Conservation (phyloP, 1,140 invertebrate species). For the Anastrepha obliqua region DNA sequence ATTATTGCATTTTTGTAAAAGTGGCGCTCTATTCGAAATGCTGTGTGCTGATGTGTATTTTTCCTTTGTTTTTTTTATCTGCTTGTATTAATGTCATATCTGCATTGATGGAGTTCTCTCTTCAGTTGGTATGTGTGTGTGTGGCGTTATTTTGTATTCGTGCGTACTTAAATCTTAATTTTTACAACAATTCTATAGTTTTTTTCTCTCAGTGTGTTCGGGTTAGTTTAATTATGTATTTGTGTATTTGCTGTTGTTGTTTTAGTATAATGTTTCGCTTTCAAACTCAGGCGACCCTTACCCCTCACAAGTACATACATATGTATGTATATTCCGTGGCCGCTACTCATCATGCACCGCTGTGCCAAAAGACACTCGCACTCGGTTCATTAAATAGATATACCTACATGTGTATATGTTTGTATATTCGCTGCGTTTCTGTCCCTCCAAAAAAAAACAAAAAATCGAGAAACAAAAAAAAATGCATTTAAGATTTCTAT, state of each 20-base stretch:
- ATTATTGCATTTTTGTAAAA: constrained; percentile 17
- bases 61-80: not conserved
- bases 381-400: not conserved
- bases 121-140: not conserved
- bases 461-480: not conserved
- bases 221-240: too few relatives aligned
- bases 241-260: not conserved
- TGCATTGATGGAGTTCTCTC: not conserved
- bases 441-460: not conserved
- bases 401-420: not conserved
- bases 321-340: not conserved
- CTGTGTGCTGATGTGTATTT: not conserved
- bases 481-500: constrained; percentile 17
- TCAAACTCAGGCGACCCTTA: not conserved
- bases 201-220: not conserved
- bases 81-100: not conserved
- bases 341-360: not conserved
- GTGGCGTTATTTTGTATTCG: not conserved
- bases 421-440: not conserved
- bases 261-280: not conserved
- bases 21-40: not conserved
- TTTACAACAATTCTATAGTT: constrained; percentile 11
- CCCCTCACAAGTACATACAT: not conserved
- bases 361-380: not conserved
- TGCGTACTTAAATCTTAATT: constrained; percentile 7